Evolutionary conservation across 35 echinoderm and acorn worm species (phyloP), one percentile per base, ranked within the genome.

Genomic region (Apostichopus californicus): DNA sequence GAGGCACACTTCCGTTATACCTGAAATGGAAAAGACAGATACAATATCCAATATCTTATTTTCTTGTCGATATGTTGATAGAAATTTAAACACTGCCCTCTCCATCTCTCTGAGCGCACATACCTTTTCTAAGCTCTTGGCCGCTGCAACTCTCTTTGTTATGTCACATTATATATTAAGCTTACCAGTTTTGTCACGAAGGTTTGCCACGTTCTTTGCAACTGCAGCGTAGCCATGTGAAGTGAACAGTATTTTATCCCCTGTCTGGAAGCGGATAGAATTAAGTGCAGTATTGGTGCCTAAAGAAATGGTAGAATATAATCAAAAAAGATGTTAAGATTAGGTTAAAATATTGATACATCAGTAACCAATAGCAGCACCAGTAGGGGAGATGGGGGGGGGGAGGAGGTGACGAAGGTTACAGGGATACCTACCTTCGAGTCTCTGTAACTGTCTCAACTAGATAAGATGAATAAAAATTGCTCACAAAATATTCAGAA

Each of bases 241-340:
- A 22, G 75, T 79, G 22, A 91, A 77, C 46, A 91, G 90, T 58
- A 91, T 91, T 81, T 91, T 91, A 80, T 91, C 90, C 2, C 77
- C 90, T 26, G 77, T 77, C 28, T 56, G 23, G 5, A 79, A 91
- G 25, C 55, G 25, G 56, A 91, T 61, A 0, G 90, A 91, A 21
- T 79, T 80, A 5, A 91, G 18, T 21, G 78, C 90, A 63, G 90
- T 79, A 15, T 91, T 91, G 75, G 78, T 91, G 25, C 75, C 90
- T 91, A 5, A 85, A 21, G 21, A 14, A 81, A 52, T 10, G 52
- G 23, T 5, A 46, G 17, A 80, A 75, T 20, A 22, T 46, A 0
- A 46, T 46, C 34, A 46, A 46, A 6, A 21, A 73, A 73, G 70
- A 73, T 17, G n/a, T 20, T 18, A 75, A 20, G 12, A 20, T 61